Percentiles rank a stretch among this genome's conserved stretches.
Conservation (phyloP, 2,797 vertebrate genomes). For the Pteropus rufus region DNA sequence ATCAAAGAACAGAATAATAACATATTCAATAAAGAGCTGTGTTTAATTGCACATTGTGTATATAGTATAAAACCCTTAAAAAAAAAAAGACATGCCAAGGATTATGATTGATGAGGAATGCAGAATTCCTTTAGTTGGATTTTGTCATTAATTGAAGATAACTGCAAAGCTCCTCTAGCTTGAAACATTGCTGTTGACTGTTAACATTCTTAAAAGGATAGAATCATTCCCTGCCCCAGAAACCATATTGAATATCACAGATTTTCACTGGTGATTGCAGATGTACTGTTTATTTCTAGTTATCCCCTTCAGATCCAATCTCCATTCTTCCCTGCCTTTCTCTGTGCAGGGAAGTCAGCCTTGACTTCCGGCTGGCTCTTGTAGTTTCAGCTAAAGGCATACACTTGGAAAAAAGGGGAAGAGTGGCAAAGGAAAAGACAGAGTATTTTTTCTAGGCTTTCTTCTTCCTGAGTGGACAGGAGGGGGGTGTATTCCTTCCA, state of each 20-base stretch:
- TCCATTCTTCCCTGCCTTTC: neutral
- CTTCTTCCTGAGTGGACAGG: neutral
- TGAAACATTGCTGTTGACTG: neutral
- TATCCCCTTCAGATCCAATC: neutral
- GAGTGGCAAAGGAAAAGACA: neutral
- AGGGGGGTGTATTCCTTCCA: neutral
- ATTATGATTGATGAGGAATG: neutral
- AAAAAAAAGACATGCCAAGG: neutral
- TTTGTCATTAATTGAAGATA: neutral
- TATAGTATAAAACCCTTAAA: neutral
- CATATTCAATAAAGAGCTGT: neutral
- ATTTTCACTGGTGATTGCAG: neutral
- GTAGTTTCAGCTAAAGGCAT: neutral
- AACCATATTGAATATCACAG: neutral
- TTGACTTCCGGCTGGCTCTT: neutral
- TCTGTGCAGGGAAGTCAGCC: neutral
- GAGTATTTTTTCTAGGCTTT: neutral
- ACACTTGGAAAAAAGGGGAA: neutral
- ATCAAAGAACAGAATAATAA: slow-evolving; percentile 46
- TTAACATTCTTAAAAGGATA: neutral
- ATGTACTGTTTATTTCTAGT: neutral
- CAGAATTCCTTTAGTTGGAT: neutral
- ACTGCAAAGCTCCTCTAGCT: neutral
- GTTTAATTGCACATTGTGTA: neutral
- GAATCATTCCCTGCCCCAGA: neutral